Evolutionary conservation across 2,113 vertebrate genomes (phyloP).

Genomic region (Orthonyx spaldingii): DNA sequence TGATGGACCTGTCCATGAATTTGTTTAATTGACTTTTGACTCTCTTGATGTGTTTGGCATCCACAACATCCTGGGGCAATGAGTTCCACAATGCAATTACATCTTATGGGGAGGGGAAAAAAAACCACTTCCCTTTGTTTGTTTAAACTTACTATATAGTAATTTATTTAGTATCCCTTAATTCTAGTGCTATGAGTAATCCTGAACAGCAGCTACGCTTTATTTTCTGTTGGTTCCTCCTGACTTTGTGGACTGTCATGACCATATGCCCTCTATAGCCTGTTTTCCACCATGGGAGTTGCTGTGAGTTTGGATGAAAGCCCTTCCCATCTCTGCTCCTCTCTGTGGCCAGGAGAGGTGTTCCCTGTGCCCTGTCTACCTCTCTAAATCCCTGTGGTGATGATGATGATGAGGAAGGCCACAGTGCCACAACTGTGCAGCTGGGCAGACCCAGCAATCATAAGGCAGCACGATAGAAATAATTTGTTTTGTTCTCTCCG

Average conservation of each 20-base stretch:
- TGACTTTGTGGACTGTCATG: background rate
- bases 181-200: constrained; percentile 14
- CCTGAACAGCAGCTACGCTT: background rate
- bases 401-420: background rate
- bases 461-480: background rate
- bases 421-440: background rate
- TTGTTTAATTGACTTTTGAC: constrained; percentile 56
- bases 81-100: constrained; percentile 36
- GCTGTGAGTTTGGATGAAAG: background rate
- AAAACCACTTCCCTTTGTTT: background rate
- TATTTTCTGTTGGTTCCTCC: background rate
- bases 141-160: background rate
- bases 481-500: background rate
- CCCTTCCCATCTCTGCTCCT: background rate
- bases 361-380: background rate
- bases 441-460: background rate
- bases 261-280: background rate
- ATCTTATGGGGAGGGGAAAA: background rate
- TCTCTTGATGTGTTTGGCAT: background rate
- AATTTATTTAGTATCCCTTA: constrained; percentile 25
- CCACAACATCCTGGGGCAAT: constrained; percentile 27
- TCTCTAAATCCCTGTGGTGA: background rate
- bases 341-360: background rate
- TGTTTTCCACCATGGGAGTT: background rate
- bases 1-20: constrained; percentile 11